phyloP scores from a whole-genome alignment of 1,140 invertebrate genomes.

The Meloidogyne chitwoodi region DNA sequence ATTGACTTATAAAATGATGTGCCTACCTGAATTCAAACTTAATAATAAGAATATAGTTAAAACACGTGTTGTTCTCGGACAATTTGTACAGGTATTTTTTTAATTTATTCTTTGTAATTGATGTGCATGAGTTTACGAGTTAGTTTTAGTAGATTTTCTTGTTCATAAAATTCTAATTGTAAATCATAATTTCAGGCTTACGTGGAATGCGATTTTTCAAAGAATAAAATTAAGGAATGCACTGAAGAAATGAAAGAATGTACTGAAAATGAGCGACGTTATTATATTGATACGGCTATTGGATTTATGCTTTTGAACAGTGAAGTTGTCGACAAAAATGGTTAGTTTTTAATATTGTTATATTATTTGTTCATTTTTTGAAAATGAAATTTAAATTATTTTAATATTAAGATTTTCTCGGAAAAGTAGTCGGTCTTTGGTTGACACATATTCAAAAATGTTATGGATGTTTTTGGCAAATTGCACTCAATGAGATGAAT shows the following conservation, averaged over 20 bases:
- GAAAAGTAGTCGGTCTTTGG: background rate
- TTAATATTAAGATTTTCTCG: background rate
- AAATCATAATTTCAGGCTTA: background rate
- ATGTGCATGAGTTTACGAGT: too few relatives aligned
- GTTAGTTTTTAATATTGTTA: background rate
- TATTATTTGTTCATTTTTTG: background rate
- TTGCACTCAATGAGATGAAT: background rate
- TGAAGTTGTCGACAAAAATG: background rate
- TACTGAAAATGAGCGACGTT: too few relatives aligned
- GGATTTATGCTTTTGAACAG: background rate
- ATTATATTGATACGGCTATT: background rate
- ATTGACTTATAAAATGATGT: background rate
- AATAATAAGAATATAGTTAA: background rate
- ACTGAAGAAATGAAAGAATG: background rate
- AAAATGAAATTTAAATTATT: background rate
- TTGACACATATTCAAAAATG: background rate
- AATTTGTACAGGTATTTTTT: background rate
- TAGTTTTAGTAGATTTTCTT: too few relatives aligned
- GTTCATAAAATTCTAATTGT: background rate
- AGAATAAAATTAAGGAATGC: background rate
- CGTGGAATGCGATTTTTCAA: background rate
- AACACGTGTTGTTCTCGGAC: background rate
- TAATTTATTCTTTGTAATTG: too few relatives aligned
- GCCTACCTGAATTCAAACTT: background rate
- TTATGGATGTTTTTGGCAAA: slow-evolving; percentile 3